These are phyloP conservation scores for Lasioglossum malachurum DNA, from an alignment of 2,888 invertebrate species.

Conservation along the genomic window DNA sequence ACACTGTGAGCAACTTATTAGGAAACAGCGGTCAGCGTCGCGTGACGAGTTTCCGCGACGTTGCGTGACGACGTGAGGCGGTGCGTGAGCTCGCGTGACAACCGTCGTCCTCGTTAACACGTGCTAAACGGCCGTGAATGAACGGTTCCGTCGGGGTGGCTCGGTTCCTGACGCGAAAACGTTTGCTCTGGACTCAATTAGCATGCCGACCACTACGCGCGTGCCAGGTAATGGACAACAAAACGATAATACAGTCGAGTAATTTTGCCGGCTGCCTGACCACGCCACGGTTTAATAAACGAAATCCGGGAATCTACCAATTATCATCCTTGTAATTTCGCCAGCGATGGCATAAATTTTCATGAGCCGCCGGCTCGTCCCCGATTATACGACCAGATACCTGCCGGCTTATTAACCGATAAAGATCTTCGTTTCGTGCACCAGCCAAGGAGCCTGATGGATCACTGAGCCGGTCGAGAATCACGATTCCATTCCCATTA, in stretches of 20 bases:
- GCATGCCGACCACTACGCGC: constrained; percentile 44
- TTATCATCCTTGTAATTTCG: constrained; percentile 43
- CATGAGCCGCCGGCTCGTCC: not conserved
- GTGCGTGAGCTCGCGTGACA: constrained; percentile 44
- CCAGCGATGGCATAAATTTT: constrained; percentile 23
- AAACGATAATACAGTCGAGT: constrained; percentile 62
- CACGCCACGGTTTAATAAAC: constrained; percentile 62
- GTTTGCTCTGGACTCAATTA: constrained; percentile 56
- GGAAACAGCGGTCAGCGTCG: not conserved
- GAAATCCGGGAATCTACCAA: constrained; percentile 37
- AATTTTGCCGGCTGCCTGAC: constrained; percentile 34
- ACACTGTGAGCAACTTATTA: constrained; percentile 15
- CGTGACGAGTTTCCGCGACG: constrained; percentile 38
- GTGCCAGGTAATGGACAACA: constrained; percentile 41
- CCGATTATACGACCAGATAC: constrained; percentile 12
- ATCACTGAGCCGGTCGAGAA: not conserved
- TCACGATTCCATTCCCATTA: not conserved
- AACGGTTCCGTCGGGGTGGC: constrained; percentile 36
- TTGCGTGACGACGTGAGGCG: constrained; percentile 33
- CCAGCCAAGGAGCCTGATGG: not conserved
- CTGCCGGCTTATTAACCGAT: constrained; percentile 19
- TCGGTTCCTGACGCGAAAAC: constrained; percentile 55
- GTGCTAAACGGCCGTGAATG: constrained; percentile 61
- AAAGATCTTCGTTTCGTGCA: not conserved
- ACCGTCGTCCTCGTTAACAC: constrained; percentile 53